Percentiles rank a stretch among this genome's conserved stretches.
Evolutionary conservation across 2,113 vertebrate species (phyloP).

Genomic region (Sula dactylatra): DNA sequence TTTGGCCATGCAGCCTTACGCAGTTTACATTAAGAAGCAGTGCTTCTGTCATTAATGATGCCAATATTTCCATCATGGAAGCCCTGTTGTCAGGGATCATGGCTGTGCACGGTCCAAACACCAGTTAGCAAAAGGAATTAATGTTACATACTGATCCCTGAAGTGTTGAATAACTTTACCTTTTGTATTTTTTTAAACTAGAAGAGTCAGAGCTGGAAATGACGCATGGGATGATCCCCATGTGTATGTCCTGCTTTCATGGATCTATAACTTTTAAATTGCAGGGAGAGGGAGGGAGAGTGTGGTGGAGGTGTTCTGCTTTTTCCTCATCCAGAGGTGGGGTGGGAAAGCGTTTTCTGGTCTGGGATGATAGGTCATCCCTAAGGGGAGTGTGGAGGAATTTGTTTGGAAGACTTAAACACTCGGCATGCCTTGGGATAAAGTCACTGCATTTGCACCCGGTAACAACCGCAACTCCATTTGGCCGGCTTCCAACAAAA

Average conservation of each 20-base stretch:
- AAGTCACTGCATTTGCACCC: not conserved
- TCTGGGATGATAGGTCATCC: constrained; percentile 22
- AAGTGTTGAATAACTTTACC: not conserved
- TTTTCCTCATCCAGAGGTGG: not conserved
- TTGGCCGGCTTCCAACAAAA: not conserved
- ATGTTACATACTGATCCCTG: not conserved
- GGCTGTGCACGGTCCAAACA: not conserved
- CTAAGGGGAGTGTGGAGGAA: not conserved
- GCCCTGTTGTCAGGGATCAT: not conserved
- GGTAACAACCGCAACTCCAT: not conserved
- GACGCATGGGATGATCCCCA: not conserved
- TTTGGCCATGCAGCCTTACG: fast-evolving
- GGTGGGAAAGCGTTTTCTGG: not conserved
- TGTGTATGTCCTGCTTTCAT: not conserved
- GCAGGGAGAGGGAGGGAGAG: not conserved
- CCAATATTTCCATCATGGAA: not conserved
- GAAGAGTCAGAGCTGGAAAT: not conserved
- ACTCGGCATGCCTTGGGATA: not conserved
- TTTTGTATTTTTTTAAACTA: not conserved
- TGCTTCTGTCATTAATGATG: not conserved
- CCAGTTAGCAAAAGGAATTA: not conserved
- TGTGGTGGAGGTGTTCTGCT: not conserved
- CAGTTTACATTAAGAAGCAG: not conserved
- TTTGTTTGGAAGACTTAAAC: constrained; percentile 20
- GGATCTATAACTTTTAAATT: not conserved